These are phyloP conservation scores for Limanda limanda DNA, from an alignment of 2,113 vertebrate species.

Conservation along the genomic window DNA sequence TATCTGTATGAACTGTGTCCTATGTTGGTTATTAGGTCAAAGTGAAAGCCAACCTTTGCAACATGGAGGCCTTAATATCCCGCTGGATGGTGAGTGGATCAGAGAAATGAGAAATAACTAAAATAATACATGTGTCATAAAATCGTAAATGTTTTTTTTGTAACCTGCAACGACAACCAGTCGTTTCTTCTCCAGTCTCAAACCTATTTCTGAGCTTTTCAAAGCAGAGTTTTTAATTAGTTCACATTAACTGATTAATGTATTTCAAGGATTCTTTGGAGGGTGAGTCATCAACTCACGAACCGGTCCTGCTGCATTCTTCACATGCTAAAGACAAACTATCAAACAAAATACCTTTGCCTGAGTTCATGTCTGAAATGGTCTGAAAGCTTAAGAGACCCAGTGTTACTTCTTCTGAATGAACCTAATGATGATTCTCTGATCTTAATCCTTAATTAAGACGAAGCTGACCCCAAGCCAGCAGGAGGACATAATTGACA, in stretches of 20 bases:
- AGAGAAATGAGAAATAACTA: background rate
- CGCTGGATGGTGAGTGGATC: constrained; percentile 88
- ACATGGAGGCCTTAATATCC: constrained; percentile 91
- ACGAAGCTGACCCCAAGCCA: constrained; percentile 92
- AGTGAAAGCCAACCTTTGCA: background rate
- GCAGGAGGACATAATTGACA: constrained; percentile 92
- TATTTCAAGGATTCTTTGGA: background rate
- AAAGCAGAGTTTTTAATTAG: background rate
- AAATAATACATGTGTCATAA: background rate
- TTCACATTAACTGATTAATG: background rate
- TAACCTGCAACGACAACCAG: no score
- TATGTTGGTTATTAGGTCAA: background rate
- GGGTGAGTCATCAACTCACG: background rate
- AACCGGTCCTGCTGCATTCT: constrained; percentile 12
- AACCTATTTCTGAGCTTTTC: background rate
- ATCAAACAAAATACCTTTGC: no score
- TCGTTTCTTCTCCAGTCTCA: no score
- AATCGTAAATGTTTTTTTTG: no score
- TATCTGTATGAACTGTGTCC: background rate
- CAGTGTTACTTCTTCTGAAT: background rate
- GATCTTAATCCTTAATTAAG: constrained; percentile 76
- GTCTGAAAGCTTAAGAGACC: background rate
- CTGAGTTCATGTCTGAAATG: background rate
- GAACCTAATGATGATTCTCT: background rate
- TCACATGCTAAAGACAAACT: no score